Evolutionary conservation across 2,888 invertebrate genomes (phyloP).

Genomic region (Syrista parreyssii): DNA sequence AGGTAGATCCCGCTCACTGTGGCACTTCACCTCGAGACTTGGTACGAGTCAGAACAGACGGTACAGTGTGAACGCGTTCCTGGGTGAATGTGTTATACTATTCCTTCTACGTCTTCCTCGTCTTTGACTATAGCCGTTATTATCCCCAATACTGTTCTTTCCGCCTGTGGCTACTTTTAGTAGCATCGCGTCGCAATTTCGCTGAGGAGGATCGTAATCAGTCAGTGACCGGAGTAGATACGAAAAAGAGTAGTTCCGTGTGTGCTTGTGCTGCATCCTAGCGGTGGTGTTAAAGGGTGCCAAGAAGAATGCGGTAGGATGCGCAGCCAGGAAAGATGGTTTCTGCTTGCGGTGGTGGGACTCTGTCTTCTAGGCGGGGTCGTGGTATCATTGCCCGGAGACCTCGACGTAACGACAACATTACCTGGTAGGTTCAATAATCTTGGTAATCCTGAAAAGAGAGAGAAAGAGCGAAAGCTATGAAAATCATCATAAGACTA

Average conservation of each 20-base stretch:
- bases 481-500: neutral
- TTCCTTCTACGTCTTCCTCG: neutral
- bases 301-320: slow-evolving; percentile 58
- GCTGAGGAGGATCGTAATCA: neutral
- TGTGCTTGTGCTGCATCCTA: neutral
- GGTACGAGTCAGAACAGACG: slow-evolving; percentile 30
- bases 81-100: neutral
- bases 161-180: neutral
- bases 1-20: slow-evolving; percentile 41
- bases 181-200: neutral
- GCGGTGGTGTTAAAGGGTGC: slow-evolving; percentile 3
- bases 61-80: neutral
- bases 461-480: slow-evolving; percentile 5
- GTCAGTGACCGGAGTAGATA: neutral
- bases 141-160: neutral
- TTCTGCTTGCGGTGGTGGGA: slow-evolving; percentile 44
- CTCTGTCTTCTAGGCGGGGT: slow-evolving; percentile 44
- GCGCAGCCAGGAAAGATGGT: slow-evolving; percentile 51
- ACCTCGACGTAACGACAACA: slow-evolving; percentile 19
- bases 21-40: slow-evolving; percentile 43
- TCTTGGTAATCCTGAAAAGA: slow-evolving; percentile 6
- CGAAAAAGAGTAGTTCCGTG: neutral
- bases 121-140: neutral
- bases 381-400: slow-evolving; percentile 25
- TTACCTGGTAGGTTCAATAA: slow-evolving; percentile 1